A percentile compares a stretch with the other conserved stretches of the same genome.
phyloP scores from a whole-genome alignment of 2,888 invertebrate genomes.

The Rotaria socialis region DNA sequence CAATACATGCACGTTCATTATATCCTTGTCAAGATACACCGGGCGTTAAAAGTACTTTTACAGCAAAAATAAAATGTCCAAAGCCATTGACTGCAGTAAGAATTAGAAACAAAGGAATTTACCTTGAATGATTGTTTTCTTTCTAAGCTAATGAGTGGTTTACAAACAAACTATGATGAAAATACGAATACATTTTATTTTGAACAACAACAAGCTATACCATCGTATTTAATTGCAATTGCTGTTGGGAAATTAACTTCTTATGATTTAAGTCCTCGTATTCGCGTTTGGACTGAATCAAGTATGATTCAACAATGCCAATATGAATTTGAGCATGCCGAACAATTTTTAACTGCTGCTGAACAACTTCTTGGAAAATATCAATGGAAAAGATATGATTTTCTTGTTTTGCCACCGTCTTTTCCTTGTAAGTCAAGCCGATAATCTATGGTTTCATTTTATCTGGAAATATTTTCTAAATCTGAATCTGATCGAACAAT shows the following conservation, averaged over 20 bases:
- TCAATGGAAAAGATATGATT: constrained; percentile 82
- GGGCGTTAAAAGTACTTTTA: constrained; percentile 78
- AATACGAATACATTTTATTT: constrained; percentile 65
- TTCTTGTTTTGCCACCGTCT: constrained; percentile 80
- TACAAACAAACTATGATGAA: constrained; percentile 48
- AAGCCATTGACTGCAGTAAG: constrained; percentile 40
- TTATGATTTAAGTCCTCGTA: constrained; percentile 72
- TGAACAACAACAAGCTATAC: constrained; percentile 70
- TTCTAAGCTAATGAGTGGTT: constrained; percentile 63
- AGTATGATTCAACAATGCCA: constrained; percentile 76
- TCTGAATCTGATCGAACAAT: no score
- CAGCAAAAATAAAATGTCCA: constrained; percentile 63
- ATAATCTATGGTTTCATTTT: no score
- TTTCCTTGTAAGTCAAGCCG: constrained; percentile 68
- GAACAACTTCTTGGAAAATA: constrained; percentile 80
- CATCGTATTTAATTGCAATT: constrained; percentile 81
- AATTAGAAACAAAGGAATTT: not conserved
- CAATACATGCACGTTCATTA: constrained; percentile 81
- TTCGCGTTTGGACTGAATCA: constrained; percentile 82
- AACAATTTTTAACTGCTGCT: constrained; percentile 74
- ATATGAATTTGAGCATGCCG: constrained; percentile 80
- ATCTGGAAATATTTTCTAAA: no score
- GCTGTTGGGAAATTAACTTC: constrained; percentile 74
- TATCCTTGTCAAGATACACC: constrained; percentile 89
- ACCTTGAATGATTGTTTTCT: not conserved